Base-by-base conservation (phyloP, 2,888 invertebrate genomes). In the Vannuccia rotundouncinata region DNA sequence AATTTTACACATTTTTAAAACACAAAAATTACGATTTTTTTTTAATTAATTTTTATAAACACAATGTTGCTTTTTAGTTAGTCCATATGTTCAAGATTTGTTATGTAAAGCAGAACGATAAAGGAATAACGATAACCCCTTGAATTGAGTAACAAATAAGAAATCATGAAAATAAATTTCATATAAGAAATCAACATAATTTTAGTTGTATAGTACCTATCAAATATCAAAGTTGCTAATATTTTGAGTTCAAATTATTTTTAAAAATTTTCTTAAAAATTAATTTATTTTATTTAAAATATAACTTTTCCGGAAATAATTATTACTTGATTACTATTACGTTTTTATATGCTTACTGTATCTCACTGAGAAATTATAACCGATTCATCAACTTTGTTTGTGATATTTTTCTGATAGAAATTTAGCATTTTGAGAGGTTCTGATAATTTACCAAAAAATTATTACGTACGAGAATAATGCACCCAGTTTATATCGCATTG, bases 41-140 rank as follows among this genome's bases (percentile, higher is more conserved):
- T 17, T 13, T 13, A 45, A 45, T 45, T 45, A 45, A 13, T 66
- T 66, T 66, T 66, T 66, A 66, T 66, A 22, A 66, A 66, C 66
- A 66, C 17, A 45, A 66, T n/a, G 25, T 66, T 66, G 66, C 66
- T 66, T n/a, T 66, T 66, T 66, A 66, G 66, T 66, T 66, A 66
- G 66, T 66, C 22, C 66, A 66, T 66, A 22, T 66, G 66, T 66
- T 66, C 66, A 66, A 66, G 66, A 22, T 66, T 66, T 66, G 22
- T 66, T 66, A 66, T 66, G 66, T 66, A 66, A 66, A 66, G 25
- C 66, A 66, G 66, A 66, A 66, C 66, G 66, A 66, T 66, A 66
- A 66, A 66, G 66, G 25, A 66, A 27, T 27, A 66, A 5, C 13
- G 66, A 17, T 27, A 66, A 66, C 22, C 25, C 66, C 66, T 66